These are phyloP conservation scores for Drosophila borealis DNA, from an alignment of 2,888 invertebrate genomes.

Conservation along the genomic window DNA sequence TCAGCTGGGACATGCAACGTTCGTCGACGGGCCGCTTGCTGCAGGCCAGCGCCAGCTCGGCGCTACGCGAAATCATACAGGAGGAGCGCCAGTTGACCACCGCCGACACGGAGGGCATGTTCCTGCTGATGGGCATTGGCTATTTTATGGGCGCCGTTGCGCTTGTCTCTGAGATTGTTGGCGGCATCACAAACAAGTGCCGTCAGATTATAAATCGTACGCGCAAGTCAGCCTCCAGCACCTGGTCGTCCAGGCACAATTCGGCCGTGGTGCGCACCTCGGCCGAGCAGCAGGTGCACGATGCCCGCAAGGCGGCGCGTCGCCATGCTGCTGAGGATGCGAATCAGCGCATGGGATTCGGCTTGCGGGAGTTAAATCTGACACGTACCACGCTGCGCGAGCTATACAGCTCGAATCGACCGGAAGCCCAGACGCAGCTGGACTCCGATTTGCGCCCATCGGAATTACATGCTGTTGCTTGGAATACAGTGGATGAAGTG, in stretches of 20 bases:
- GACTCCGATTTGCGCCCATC: background rate
- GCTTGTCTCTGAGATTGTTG: slow-evolving; percentile 89
- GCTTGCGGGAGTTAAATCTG: slow-evolving; percentile 81
- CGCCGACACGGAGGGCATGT: slow-evolving; percentile 94
- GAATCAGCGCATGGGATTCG: slow-evolving; percentile 72
- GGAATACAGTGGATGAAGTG: background rate
- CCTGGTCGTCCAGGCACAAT: slow-evolving; percentile 73
- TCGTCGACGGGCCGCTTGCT: slow-evolving; percentile 87
- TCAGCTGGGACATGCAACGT: slow-evolving; percentile 90
- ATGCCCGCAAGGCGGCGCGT: slow-evolving; percentile 56
- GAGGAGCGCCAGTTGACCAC: slow-evolving; percentile 91
- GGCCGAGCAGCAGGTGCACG: slow-evolving; percentile 58
- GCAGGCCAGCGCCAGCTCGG: slow-evolving; percentile 86
- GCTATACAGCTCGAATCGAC: slow-evolving; percentile 62
- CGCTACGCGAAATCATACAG: slow-evolving; percentile 85
- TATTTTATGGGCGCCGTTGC: slow-evolving; percentile 88
- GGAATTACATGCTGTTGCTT: background rate
- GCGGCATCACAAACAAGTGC: slow-evolving; percentile 88
- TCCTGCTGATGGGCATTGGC: slow-evolving; percentile 90
- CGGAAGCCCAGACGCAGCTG: background rate
- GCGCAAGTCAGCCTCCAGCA: slow-evolving; percentile 70
- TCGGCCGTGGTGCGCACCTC: slow-evolving; percentile 56
- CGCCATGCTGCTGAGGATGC: slow-evolving; percentile 59
- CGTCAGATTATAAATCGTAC: slow-evolving; percentile 82
- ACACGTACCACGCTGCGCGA: slow-evolving; percentile 82